Base-by-base conservation (phyloP, 2,113 vertebrate species). In the Grallaria varia region DNA sequence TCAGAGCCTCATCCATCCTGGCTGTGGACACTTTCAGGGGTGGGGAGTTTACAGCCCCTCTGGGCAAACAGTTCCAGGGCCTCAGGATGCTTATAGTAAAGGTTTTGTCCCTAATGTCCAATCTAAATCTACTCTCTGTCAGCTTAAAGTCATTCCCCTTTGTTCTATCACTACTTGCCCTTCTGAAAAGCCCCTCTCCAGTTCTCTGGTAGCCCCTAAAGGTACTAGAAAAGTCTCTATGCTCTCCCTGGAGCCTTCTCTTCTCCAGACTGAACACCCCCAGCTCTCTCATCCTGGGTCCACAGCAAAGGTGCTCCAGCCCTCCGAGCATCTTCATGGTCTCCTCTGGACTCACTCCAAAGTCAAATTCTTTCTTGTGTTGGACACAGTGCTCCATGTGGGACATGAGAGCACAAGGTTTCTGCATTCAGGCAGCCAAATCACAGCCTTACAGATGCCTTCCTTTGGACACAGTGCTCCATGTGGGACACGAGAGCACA, bases 381-480 rank as follows among this genome's bases (percentile, higher is more conserved):
- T 40, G 71, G 39, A 21, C 16, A 17, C 39, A 10, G 20, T 0
- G 0, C 8, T 67, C 8, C n/a, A 45, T 24, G 16, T 30, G 53
- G 45, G 45, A 59, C n/a, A 33, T 3, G 20, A 10, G 28, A 13
- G 19, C 56, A n/a, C 30, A 25, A 58, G 14, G 31, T n/a, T 60
- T 77, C 27, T 75, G 20, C 20, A 45, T 84, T 82, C 42, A 28
- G 47, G 33, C 27, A 44, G 14, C 33, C 27, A 24, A 74, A 64
- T 69, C 30, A 35, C n/a, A n/a, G n/a, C n/a, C n/a, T n/a, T n/a
- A n/a, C n/a, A n/a, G n/a, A n/a, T n/a, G n/a, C n/a, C n/a, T n/a
- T n/a, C n/a, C n/a, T n/a, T n/a, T n/a, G 50, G 35, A 22, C 21
- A 22, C 49, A 15, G 35, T 0, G 0, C 6, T 64, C 11, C 42